Evolutionary conservation across 2,797 vertebrate genomes (phyloP).

Genomic region (Scolopax rusticola): DNA sequence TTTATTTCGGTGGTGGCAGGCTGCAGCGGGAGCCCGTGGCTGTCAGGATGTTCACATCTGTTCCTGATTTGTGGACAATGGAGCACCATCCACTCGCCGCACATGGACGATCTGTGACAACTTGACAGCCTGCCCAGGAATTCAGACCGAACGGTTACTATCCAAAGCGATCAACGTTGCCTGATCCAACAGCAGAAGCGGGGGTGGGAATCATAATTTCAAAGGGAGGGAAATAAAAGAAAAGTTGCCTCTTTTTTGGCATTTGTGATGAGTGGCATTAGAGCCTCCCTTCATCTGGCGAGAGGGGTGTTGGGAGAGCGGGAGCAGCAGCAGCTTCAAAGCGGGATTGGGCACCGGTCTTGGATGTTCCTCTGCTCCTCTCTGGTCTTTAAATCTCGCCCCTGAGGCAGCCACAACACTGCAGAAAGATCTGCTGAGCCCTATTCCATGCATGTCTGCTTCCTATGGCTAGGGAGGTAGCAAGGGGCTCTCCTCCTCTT

Average conservation of each 20-base stretch:
- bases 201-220: background rate
- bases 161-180: background rate
- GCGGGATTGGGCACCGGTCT: background rate
- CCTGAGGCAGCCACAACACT: background rate
- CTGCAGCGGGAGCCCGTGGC: slow-evolving; percentile 48
- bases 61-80: slow-evolving; percentile 80
- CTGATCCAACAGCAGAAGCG: background rate
- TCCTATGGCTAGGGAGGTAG: background rate
- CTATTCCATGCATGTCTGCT: background rate
- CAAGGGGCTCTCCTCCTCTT: background rate
- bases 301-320: background rate
- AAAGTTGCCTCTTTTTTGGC: background rate
- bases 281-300: background rate
- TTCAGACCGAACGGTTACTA: slow-evolving; percentile 35
- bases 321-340: background rate
- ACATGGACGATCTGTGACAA: slow-evolving; percentile 64
- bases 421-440: background rate
- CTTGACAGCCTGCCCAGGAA: slow-evolving; percentile 78
- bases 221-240: background rate
- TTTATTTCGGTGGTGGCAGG: background rate
- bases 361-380: accelerated
- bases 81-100: slow-evolving; percentile 70
- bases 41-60: slow-evolving; percentile 77
- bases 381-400: accelerated
- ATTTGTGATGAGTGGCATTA: background rate